A percentile compares a stretch with the other conserved stretches of the same genome.
phyloP scores from a whole-genome alignment of 2,113 vertebrate species.

The Malaclemys terrapin region DNA sequence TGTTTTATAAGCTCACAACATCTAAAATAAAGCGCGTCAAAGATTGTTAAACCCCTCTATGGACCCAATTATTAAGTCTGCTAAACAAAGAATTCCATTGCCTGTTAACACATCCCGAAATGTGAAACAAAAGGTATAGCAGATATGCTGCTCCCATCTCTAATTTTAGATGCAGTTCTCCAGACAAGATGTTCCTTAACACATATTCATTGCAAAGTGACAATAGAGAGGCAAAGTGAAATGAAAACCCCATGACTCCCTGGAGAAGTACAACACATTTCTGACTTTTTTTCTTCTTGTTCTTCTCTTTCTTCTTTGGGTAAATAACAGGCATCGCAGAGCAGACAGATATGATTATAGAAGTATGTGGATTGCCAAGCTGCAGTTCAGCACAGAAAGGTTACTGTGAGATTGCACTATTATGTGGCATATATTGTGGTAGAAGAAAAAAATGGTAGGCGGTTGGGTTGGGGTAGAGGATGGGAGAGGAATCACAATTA shows the following conservation, averaged over 20 bases:
- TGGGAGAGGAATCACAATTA: not conserved
- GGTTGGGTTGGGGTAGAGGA: not conserved
- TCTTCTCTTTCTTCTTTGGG: not conserved
- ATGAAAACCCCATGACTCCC: not conserved
- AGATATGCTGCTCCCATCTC: not conserved
- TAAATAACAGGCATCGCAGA: not conserved
- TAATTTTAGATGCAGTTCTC: not conserved
- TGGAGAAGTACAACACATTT: not conserved
- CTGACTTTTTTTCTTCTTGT: not conserved
- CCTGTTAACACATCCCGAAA: not conserved
- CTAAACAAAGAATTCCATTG: not conserved
- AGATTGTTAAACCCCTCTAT: not conserved
- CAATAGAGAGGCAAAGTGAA: not conserved
- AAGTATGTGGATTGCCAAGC: fast-evolving
- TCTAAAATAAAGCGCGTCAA: not conserved
- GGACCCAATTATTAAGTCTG: not conserved
- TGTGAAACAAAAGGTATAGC: not conserved
- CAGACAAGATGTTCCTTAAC: not conserved
- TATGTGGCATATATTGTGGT: not conserved
- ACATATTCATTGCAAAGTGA: not conserved
- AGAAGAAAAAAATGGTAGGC: not conserved
- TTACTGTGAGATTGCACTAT: not conserved
- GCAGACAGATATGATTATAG: not conserved
- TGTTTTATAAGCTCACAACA: not conserved
- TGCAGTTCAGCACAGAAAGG: not conserved